These are phyloP conservation scores for Drosophila suboccidentalis DNA, from an alignment of 2,888 invertebrate genomes.

Conservation along the genomic window DNA sequence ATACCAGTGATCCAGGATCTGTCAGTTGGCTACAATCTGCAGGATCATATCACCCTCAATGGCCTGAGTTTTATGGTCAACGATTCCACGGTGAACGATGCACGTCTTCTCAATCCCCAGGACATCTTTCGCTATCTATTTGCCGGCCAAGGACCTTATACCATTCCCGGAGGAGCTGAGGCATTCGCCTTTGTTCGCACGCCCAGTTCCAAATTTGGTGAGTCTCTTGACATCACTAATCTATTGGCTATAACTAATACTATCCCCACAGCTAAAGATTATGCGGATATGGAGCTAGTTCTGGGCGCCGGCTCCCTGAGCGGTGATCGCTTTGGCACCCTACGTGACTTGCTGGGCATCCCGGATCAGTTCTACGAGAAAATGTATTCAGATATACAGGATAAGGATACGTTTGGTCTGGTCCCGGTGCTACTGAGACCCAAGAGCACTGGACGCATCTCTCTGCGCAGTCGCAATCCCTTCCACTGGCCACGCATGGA, in stretches of 20 bases:
- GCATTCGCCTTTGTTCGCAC: conserved; percentile 92
- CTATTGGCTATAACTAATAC: neutral
- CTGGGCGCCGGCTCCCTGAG: conserved; percentile 92
- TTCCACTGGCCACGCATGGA: conserved; percentile 91
- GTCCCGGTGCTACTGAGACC: conserved; percentile 92
- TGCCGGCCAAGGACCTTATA: conserved; percentile 90
- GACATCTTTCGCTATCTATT: conserved; percentile 89
- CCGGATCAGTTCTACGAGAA: conserved; percentile 85
- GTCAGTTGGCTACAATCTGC: conserved; percentile 92
- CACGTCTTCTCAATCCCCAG: conserved; percentile 86
- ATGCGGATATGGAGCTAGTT: conserved; percentile 93
- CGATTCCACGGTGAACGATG: conserved; percentile 89
- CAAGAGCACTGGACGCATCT: conserved; percentile 90
- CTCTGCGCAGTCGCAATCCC: conserved; percentile 90
- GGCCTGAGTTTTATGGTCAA: conserved; percentile 91
- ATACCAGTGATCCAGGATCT: conserved; percentile 89
- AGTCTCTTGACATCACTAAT: conserved; percentile 1
- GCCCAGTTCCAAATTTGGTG: conserved; percentile 86
- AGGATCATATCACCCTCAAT: conserved; percentile 92
- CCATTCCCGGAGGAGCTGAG: conserved; percentile 92
- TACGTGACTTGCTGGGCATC: conserved; percentile 88
- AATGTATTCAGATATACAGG: conserved; percentile 83
- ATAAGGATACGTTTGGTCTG: conserved; percentile 88
- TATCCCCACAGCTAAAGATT: conserved; percentile 83
- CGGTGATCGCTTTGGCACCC: conserved; percentile 90